Evolutionary conservation across 2,797 vertebrate species (phyloP), one percentile per base, ranked within the genome.

Genomic region (Cephalopachus bancanus): DNA sequence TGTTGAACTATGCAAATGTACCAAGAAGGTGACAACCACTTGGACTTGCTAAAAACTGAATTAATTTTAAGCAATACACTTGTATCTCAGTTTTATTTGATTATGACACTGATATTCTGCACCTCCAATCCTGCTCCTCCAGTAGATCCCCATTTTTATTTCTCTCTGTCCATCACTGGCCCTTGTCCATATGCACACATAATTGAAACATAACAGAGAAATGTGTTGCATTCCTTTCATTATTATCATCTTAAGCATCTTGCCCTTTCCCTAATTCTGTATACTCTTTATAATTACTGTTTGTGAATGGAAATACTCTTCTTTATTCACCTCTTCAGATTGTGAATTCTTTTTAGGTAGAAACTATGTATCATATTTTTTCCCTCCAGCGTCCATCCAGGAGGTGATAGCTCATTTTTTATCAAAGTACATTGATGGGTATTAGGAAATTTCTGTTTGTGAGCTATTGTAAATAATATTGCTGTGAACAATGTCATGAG

Each of bases 41-140:
- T 57, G 57, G 26, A 86, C 53, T 60, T 79, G 33, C 15, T 80
- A 59, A 83, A 80, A 79, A 37, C 51, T 28, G 83, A 60, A 53
- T 60, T 51, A 79, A 79, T 93, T 79, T 93, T 69, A 71, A 87
- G 37, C 44, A 80, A 14, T 60, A 59, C 8, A 91, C 67, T 64
- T 28, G 14, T 15, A 26, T 91, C 28, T 91, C 11, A 30, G 37
- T 83, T 91, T 74, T 30, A 57, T 76, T 65, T 76, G 59, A 64
- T 92, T n/a, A 84, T 76, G n/a, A 84, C 22, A 69, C 37, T 67
- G 80, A 12, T 64, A 55, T 85, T 57, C 49, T n/a, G 49, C 11
- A 26, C 60, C 10, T 86, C 28, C 11, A 19, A 51, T 81, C 62
- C 10, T 33, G 11, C 33, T 80, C 37, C 15, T 51, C 62, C 51